Evolutionary conservation across 2,888 invertebrate species (phyloP).

Genomic region (Apomyelois bistriatella): DNA sequence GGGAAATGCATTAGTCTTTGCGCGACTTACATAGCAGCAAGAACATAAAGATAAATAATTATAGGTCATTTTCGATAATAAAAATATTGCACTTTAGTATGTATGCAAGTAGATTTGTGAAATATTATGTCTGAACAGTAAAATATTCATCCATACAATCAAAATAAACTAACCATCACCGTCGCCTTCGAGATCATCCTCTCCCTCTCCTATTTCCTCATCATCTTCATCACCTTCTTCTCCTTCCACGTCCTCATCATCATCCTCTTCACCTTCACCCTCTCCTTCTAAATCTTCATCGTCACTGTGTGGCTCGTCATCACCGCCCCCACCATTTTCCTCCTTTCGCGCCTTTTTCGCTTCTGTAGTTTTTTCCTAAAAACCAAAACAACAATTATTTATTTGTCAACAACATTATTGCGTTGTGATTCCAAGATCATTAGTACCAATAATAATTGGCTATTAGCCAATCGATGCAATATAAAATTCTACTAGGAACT

Average conservation of each 20-base stretch:
- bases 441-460: constrained; percentile 56
- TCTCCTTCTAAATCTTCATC: constrained; percentile 84
- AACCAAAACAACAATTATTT: constrained; percentile 23
- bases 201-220: constrained; percentile 81
- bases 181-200: constrained; percentile 83
- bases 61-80: too few species aligned
- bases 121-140: too few species aligned
- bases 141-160: too few species aligned
- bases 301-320: constrained; percentile 80
- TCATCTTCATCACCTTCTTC: constrained; percentile 82
- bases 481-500: constrained; percentile 32
- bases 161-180: constrained; percentile 34
- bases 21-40: too few species aligned
- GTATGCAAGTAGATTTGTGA: too few species aligned
- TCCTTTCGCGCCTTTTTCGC: constrained; percentile 90
- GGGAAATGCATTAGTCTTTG: too few species aligned
- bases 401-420: constrained; percentile 26
- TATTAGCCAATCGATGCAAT: constrained; percentile 49
- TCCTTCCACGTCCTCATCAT: constrained; percentile 82
- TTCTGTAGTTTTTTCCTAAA: constrained; percentile 86
- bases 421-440: constrained; percentile 15
- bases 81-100: too few species aligned
- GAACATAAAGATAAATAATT: too few species aligned
- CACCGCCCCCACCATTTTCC: constrained; percentile 85
- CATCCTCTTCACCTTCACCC: constrained; percentile 81